Evolutionary conservation across 2,797 vertebrate genomes (phyloP).

Genomic region (Enteromius mattozi): DNA sequence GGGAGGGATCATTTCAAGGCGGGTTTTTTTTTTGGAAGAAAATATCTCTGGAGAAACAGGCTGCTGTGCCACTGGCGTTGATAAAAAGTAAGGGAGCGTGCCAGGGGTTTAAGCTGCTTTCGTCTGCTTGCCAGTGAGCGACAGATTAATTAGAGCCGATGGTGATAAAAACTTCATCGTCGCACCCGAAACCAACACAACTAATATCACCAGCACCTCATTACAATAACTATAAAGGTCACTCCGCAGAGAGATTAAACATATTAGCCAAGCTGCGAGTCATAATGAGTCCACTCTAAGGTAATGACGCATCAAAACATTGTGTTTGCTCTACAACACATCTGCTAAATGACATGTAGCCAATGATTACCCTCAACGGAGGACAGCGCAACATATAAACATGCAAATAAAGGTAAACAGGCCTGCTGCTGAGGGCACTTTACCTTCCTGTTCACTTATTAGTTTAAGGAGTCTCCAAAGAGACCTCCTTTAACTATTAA

Average conservation of each 20-base stretch:
- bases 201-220: not conserved
- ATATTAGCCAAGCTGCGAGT: not conserved
- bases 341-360: constrained; percentile 8
- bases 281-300: constrained; percentile 31
- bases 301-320: not conserved
- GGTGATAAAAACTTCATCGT: constrained; percentile 45
- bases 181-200: not conserved
- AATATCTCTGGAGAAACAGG: constrained; percentile 39
- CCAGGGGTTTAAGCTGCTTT: constrained; percentile 33
- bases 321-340: not conserved
- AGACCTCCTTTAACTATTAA: constrained; percentile 1
- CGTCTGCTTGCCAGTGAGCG: constrained; percentile 16
- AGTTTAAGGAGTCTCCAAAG: constrained; percentile 18
- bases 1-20: constrained; percentile 17
- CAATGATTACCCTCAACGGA: not conserved
- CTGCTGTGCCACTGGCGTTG: constrained; percentile 34
- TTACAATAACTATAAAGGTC: constrained; percentile 23
- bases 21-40: not conserved
- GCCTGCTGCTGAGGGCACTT: not conserved
- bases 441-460: constrained; percentile 18
- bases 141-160: constrained; percentile 28
- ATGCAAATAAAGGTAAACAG: constrained; percentile 11
- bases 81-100: constrained; percentile 22
- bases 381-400: not conserved
- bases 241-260: constrained; percentile 26